Base-by-base conservation (phyloP, 2,113 vertebrate species). In the Phodopus roborovskii region DNA sequence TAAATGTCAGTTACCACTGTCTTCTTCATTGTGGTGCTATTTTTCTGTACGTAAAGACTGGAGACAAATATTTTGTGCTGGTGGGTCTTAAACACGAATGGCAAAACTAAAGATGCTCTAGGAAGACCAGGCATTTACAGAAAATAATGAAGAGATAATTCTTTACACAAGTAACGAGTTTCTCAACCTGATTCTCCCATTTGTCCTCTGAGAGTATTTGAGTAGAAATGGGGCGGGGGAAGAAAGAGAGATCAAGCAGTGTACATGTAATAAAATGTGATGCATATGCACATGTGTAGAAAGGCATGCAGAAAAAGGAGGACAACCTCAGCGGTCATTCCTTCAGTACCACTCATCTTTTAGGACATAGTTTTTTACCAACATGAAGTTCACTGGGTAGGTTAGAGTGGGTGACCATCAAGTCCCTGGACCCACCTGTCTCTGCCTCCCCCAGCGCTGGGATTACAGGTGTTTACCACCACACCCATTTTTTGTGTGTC, bases 71-170 rank as follows among this genome's bases (percentile, higher is more conserved):
- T 95, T 92, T 73, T 30, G 12, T 5, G n/a, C 66, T 70, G 6
- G 3, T 74, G 4, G 22, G 11, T 88, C 74, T 95, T 64, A 20
- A 75, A 71, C 36, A 88, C 42, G 92, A 90, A 7, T 45, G 8
- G 12, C 13, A 95, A 96, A 64, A 45, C 24, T 39, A 94, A 79
- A 91, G 53, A 83, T 60, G 64, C 56, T 33, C 62, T 70, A 58
- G 68, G 15, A 53, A 12, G 7, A 79, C n/a, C 88, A 22, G 77
- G 33, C n/a, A 7, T 88, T 92, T 89, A 7, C 36, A 81, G 78
- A 66, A 92, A 89, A 70, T 26, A 92, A 81, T 19, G 9, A 64
- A 95, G 78, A 87, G 45, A 91, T 19, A 87, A 30, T 45, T 85
- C 36, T 79, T 74, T 39, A 62, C 0, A 74, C 53, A 88, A 81